Base-by-base conservation (phyloP, 2,888 invertebrate species). In the Sminthurinus aureus region DNA sequence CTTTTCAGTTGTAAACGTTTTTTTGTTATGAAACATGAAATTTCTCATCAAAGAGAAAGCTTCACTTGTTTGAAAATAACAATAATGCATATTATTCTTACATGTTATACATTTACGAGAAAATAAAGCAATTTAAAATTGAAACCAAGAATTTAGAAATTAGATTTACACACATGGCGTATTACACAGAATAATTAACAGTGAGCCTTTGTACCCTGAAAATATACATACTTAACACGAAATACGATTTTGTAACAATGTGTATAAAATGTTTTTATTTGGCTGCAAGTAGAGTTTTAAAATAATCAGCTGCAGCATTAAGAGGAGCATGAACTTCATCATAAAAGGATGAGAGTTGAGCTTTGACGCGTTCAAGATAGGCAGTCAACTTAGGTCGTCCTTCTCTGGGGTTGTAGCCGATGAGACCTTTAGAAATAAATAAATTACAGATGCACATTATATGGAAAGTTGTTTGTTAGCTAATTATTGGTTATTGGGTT, bases 301-400 rank as follows among this genome's bases (percentile, higher is more conserved):
- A 79, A 50, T 18, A 20, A 24, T 79, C 79, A 9, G 38, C 38
- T 22, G 50, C 69, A 20, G 66, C 26, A 13, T 22, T 11, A 4
- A 79, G 38, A 22, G 50, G n/a, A 18, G 18, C 71, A 20, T 81
- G 80, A 22, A 81, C 80, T 52, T 73, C 73, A 52, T 81, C 80
- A 22, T 73, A 81, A 11, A 73, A 18, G 12, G 69, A n/a, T 8
- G 13, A 22, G 24, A 81, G 12, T 11, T 51, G 50, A 9, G 24
- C 80, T 51, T 26, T 20, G 0, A 81, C 80, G 4, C 73, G 12
- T 12, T 73, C 73, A 50, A 81, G 51, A 58, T 71, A 81, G 2
- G 80, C 80, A 15, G 52, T 12, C 11, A 81, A 50, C 20, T 73
- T 51, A 12, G 80, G 80, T 15, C 80, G 52, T 9, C 58, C 58